These are phyloP conservation scores for Heliconius melpomene DNA, from an alignment of 1,140 invertebrate species.

Conservation along the genomic window DNA sequence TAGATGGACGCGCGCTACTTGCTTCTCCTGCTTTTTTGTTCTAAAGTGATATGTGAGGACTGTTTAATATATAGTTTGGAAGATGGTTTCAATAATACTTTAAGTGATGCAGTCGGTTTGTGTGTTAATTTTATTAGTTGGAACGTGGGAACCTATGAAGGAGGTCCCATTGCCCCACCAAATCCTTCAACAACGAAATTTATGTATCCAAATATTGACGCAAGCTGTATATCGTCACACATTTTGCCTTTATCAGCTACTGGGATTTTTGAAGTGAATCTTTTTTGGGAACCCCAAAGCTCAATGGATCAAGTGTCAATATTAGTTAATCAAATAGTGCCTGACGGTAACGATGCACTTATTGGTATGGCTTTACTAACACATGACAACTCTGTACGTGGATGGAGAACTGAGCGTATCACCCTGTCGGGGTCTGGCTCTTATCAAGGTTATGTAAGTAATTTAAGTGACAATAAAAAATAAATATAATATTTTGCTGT, in stretches of 20 bases:
- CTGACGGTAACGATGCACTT: constrained; percentile 39
- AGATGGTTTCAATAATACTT: constrained; percentile 40
- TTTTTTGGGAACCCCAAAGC: constrained; percentile 46
- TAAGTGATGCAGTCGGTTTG: constrained; percentile 41
- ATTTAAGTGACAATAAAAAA: not conserved
- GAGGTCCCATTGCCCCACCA: constrained; percentile 41
- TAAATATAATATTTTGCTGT: not conserved
- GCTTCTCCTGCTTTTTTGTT: constrained; percentile 24
- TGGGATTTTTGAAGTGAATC: constrained; percentile 50
- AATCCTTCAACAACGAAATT: constrained; percentile 40
- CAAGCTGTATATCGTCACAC: constrained; percentile 49
- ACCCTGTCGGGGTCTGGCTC: constrained; percentile 25
- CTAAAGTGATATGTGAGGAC: constrained; percentile 43
- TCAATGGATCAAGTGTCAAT: constrained; percentile 46
- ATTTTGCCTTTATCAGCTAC: constrained; percentile 40
- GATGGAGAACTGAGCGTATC: constrained; percentile 48
- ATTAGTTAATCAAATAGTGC: constrained; percentile 43
- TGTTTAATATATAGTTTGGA: constrained; percentile 57
- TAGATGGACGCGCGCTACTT: constrained; percentile 29
- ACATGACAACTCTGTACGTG: constrained; percentile 38
- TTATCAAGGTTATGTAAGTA: constrained; percentile 52
- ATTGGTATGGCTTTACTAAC: constrained; percentile 38
- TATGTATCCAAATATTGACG: constrained; percentile 39
- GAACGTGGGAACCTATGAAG: constrained; percentile 42
- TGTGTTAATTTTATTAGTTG: constrained; percentile 44